Evolutionary conservation across 2,888 invertebrate genomes (phyloP).

Genomic region (Ariolimax columbianus): DNA sequence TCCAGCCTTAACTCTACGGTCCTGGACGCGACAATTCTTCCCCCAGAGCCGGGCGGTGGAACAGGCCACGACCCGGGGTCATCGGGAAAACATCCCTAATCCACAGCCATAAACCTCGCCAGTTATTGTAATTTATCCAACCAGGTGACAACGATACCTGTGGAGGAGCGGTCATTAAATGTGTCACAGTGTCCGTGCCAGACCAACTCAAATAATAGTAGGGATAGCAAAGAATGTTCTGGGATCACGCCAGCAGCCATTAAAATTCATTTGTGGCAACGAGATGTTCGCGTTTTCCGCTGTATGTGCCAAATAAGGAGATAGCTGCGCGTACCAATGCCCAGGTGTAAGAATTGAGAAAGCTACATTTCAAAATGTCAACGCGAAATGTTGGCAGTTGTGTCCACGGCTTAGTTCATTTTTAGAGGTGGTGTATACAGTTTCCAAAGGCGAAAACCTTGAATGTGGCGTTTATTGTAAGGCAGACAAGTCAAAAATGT

Average conservation of each 20-base stretch:
- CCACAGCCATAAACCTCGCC: conserved; percentile 12
- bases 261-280: background rate
- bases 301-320: background rate
- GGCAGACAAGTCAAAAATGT: background rate
- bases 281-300: background rate
- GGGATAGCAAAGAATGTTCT: background rate
- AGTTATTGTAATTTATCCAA: background rate
- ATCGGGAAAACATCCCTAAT: conserved; percentile 12
- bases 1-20: background rate
- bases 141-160: conserved; percentile 32
- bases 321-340: background rate
- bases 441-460: conserved; percentile 7
- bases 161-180: background rate
- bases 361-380: conserved; percentile 32
- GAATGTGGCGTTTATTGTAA: background rate
- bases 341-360: conserved; percentile 1
- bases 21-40: no score
- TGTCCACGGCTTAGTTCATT: background rate
- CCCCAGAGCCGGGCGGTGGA: background rate
- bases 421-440: conserved; percentile 17
- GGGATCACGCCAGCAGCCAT: background rate
- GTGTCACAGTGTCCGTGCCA: conserved; percentile 25
- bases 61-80: background rate
- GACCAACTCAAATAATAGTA: conserved; percentile 12
- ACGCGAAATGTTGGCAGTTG: conserved; percentile 31